Conservation (phyloP, 2,113 vertebrate genomes). For the Tamias sibiricus region DNA sequence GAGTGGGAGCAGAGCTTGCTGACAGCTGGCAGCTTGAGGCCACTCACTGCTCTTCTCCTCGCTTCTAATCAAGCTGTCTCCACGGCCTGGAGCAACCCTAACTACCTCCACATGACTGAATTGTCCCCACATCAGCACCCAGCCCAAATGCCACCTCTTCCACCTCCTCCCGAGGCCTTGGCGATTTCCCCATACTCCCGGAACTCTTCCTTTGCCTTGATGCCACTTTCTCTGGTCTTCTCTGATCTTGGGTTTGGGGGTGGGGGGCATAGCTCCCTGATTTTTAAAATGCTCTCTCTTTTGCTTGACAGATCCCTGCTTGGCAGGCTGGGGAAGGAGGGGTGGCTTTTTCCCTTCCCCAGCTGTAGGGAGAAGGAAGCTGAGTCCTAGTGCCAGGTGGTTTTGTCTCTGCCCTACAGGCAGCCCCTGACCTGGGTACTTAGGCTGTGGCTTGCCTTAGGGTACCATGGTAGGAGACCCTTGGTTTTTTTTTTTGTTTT, state of each 20-base stretch:
- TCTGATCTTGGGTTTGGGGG: background rate
- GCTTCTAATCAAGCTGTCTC: background rate
- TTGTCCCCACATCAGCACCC: background rate
- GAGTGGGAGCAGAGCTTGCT: background rate
- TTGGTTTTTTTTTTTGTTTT: no score
- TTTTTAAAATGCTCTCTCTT: slow-evolving; percentile 28
- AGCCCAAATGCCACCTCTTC: background rate
- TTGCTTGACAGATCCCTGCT: background rate
- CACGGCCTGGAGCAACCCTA: background rate
- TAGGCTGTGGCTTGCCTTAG: background rate
- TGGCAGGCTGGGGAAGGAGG: background rate
- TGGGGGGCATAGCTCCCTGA: background rate
- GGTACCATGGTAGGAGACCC: background rate
- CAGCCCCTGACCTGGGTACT: background rate
- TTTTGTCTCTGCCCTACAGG: background rate
- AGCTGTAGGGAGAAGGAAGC: background rate
- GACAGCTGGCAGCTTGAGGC: background rate
- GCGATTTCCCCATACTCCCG: background rate
- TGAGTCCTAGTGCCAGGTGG: background rate
- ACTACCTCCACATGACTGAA: background rate
- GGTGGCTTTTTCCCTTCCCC: background rate
- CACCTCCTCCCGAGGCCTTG: background rate
- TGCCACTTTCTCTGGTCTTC: background rate
- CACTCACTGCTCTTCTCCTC: background rate
- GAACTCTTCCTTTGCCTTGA: background rate